Conservation (phyloP, 2,113 vertebrate genomes). For the Menura novaehollandiae region DNA sequence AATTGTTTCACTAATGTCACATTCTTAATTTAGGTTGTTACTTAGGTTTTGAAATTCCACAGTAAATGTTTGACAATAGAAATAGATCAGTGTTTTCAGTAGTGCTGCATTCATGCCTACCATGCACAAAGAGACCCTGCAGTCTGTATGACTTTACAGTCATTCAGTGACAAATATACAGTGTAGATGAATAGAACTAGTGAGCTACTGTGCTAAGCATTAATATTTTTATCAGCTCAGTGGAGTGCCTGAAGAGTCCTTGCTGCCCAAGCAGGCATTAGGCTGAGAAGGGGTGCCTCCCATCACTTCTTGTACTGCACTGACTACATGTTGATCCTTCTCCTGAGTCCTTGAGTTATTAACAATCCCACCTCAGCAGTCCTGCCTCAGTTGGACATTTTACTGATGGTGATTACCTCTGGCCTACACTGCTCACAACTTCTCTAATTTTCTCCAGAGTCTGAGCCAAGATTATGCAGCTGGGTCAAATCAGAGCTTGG, state of each 20-base stretch:
- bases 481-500: neutral
- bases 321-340: neutral
- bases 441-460: neutral
- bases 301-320: neutral
- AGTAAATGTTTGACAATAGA: neutral
- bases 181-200: neutral
- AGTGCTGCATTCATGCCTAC: neutral
- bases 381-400: neutral
- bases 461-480: neutral
- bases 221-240: neutral
- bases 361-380: neutral
- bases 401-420: neutral
- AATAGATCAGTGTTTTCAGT: neutral
- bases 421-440: neutral
- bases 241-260: neutral
- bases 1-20: neutral
- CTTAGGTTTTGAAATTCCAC: neutral
- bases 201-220: neutral
- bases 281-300: neutral
- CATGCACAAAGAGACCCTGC: neutral
- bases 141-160: neutral
- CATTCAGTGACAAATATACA: neutral
- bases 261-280: neutral
- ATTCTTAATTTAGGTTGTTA: neutral
- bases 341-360: neutral